phyloP scores from a whole-genome alignment of 2,888 invertebrate genomes.

The Tetropium fuscum region DNA sequence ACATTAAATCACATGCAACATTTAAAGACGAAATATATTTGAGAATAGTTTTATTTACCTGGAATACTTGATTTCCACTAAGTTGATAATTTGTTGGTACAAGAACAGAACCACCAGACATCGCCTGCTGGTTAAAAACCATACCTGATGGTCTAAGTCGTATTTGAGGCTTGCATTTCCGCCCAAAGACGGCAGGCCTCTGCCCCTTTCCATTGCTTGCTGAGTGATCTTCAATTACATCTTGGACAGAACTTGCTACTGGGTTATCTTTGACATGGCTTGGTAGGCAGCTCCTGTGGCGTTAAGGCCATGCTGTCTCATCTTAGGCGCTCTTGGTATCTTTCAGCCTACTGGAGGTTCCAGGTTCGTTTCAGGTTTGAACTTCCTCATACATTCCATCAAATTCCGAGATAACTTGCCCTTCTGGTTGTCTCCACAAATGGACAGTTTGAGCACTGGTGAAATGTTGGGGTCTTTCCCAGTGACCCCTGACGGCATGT shows the following conservation, averaged over 20 bases:
- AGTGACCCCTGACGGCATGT: slow-evolving; percentile 84
- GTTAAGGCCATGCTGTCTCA: slow-evolving; percentile 60
- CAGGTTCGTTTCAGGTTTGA: slow-evolving; percentile 87
- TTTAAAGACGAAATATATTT: too few species aligned
- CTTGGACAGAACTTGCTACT: slow-evolving; percentile 61
- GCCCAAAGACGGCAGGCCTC: slow-evolving; percentile 60
- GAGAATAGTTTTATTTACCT: slow-evolving; percentile 72
- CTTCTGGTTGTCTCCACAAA: slow-evolving; percentile 95
- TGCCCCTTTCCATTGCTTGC: slow-evolving; percentile 55
- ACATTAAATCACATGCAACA: too few species aligned
- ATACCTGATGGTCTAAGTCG: slow-evolving; percentile 68
- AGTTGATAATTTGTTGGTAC: slow-evolving; percentile 73
- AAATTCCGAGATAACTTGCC: slow-evolving; percentile 90
- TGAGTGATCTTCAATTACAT: slow-evolving; percentile 57
- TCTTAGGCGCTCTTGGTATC: slow-evolving; percentile 79
- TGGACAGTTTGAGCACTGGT: slow-evolving; percentile 93
- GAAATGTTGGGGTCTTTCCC: slow-evolving; percentile 88
- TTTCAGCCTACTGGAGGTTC: slow-evolving; percentile 93
- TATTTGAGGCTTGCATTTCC: slow-evolving; percentile 46
- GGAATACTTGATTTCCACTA: slow-evolving; percentile 73
- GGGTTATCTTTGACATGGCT: slow-evolving; percentile 64
- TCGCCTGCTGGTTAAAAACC: slow-evolving; percentile 76
- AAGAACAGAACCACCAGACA: slow-evolving; percentile 69
- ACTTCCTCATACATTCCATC: slow-evolving; percentile 89
- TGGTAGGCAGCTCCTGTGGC: slow-evolving; percentile 66